Conservation (phyloP, 2,113 vertebrate genomes). For the Tragelaphus strepsiceros region DNA sequence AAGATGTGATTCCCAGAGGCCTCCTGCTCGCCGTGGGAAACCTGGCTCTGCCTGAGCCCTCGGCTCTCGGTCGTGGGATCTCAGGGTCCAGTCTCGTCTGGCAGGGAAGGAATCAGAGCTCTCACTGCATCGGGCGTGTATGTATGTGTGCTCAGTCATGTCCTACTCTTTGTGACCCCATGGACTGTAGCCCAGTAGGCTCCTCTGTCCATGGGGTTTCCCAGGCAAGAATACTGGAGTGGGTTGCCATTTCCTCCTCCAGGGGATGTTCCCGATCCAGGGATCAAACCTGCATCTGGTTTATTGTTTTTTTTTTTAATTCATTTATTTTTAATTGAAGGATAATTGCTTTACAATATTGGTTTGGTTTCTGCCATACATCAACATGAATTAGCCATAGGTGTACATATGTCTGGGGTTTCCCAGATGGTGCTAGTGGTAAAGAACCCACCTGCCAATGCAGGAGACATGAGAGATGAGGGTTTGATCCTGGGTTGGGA, state of each 20-base stretch:
- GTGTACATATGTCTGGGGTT: background rate
- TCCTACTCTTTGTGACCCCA: background rate
- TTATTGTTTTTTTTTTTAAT: background rate
- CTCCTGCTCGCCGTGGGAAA: slow-evolving; percentile 32
- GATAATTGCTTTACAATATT: background rate
- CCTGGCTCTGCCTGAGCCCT: background rate
- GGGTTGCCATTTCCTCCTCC: background rate
- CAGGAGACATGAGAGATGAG: no score
- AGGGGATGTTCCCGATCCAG: background rate
- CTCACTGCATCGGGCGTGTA: background rate
- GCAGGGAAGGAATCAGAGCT: background rate
- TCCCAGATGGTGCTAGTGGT: background rate
- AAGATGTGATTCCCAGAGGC: slow-evolving; percentile 35
- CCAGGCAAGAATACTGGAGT: background rate
- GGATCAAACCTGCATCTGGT: background rate
- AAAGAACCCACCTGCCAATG: no score
- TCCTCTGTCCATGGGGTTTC: background rate
- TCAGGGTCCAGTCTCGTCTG: background rate
- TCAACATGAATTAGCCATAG: background rate
- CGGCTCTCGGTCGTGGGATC: background rate
- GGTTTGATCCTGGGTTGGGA: no score
- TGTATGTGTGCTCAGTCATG: background rate
- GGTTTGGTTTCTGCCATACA: background rate
- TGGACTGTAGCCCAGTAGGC: background rate
- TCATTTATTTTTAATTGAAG: background rate